Evolutionary conservation across 2,113 vertebrate genomes (phyloP).

Genomic region (Labrus mixtus): DNA sequence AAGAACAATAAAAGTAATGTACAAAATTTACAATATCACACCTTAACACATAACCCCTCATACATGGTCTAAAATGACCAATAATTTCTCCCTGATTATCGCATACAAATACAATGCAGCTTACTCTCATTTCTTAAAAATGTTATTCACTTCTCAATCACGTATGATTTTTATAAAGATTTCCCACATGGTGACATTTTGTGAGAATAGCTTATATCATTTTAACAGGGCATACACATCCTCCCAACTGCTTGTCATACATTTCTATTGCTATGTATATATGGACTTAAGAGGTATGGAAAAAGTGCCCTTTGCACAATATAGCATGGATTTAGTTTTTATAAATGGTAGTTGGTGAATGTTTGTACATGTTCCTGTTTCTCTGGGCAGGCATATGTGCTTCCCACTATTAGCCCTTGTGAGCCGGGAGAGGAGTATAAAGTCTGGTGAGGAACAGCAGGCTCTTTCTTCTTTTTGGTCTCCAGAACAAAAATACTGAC

Average conservation of each 20-base stretch:
- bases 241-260: conserved; percentile 46
- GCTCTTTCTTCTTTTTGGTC: conserved; percentile 60
- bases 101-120: conserved; percentile 68
- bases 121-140: conserved; percentile 74
- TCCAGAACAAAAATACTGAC: conserved; percentile 40
- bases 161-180: conserved; percentile 70
- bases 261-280: conserved; percentile 71
- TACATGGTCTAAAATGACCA: conserved; percentile 75
- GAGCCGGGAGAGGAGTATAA: conserved; percentile 28
- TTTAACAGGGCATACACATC: conserved; percentile 63
- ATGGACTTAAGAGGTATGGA: conserved; percentile 57
- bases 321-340: conserved; percentile 63
- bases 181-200: conserved; percentile 61
- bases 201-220: conserved; percentile 78
- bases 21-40: conserved; percentile 74
- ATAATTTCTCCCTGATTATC: conserved; percentile 75
- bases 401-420: conserved; percentile 43
- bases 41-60: conserved; percentile 57
- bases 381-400: conserved; percentile 28
- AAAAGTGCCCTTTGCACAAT: conserved; percentile 66
- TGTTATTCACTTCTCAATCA: conserved; percentile 68
- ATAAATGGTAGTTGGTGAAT: conserved; percentile 51
- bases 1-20: conserved; percentile 60
- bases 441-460: conserved; percentile 34
- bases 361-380: conserved; percentile 32